Percentiles rank a stretch among this genome's conserved stretches.
Conservation (phyloP, 2,888 invertebrate species). For the Drosophila differens region DNA sequence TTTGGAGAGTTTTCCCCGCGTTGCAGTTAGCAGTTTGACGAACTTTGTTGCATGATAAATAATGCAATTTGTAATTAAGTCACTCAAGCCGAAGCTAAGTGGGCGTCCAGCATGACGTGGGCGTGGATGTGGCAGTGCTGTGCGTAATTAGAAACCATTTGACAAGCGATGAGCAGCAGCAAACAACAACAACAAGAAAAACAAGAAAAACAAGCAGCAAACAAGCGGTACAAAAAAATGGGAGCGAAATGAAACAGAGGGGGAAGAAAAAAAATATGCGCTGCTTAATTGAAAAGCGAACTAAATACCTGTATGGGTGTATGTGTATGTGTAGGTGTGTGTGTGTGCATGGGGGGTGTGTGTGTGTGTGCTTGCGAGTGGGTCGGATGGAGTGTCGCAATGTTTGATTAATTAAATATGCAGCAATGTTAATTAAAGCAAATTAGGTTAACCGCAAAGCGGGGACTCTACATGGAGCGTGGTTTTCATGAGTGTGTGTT, state of each 20-base stretch:
- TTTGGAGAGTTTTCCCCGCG: conserved; percentile 14
- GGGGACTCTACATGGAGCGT: not conserved
- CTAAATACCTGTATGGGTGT: conserved; percentile 44
- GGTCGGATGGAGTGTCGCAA: conserved; percentile 23
- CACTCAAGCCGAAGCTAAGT: conserved; percentile 65
- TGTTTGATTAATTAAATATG: conserved; percentile 77
- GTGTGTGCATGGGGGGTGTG: not conserved
- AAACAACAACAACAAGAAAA: conserved; percentile 15
- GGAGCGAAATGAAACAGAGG: conserved; percentile 10
- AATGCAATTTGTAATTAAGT: conserved; percentile 82
- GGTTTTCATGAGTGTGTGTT: not conserved
- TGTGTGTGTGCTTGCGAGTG: not conserved
- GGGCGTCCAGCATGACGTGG: conserved; percentile 29
- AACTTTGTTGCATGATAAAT: conserved; percentile 78
- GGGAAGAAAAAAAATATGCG: conserved; percentile 19
- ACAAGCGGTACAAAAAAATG: conserved; percentile 17
- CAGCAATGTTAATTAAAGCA: conserved; percentile 77
- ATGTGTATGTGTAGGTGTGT: conserved; percentile 1
- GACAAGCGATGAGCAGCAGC: conserved; percentile 51
- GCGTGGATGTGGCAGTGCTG: conserved; percentile 42
- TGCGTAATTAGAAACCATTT: conserved; percentile 65
- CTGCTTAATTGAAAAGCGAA: conserved; percentile 69
- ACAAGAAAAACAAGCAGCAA: conserved; percentile 12
- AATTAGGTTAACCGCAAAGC: conserved; percentile 76
- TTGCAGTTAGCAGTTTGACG: conserved; percentile 66